Conservation (phyloP, 2,888 invertebrate genomes). For the Coenonympha arcania region DNA sequence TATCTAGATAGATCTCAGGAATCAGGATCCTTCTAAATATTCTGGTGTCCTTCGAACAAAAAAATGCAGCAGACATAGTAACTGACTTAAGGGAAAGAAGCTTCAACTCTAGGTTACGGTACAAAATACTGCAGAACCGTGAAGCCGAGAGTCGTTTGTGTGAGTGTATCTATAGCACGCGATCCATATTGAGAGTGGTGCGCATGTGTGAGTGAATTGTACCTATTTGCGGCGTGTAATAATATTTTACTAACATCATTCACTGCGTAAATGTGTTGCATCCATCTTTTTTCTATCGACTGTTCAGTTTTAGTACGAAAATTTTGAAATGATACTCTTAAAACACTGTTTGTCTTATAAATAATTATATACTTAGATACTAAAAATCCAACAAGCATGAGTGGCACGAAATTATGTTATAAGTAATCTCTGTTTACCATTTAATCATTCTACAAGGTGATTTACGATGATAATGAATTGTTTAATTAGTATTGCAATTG, state of each 20-base stretch:
- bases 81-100: background rate
- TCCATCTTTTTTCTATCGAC: background rate
- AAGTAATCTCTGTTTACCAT: no score
- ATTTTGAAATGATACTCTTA: background rate
- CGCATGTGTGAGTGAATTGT: background rate
- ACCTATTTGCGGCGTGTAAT: constrained; percentile 2
- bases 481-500: no score
- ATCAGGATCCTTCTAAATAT: background rate
- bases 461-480: no score
- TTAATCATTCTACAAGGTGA: no score
- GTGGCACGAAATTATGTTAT: no score
- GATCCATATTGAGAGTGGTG: constrained; percentile 1
- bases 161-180: background rate
- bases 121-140: constrained; percentile 5
- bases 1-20: no score
- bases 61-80: background rate
- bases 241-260: background rate
- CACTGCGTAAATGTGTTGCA: background rate
- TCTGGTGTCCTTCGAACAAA: background rate
- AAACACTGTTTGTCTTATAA: background rate
- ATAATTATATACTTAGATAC: background rate
- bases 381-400: no score
- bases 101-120: background rate
- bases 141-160: background rate
- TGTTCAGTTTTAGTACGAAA: background rate